These are phyloP conservation scores for Drosophila kepulauana DNA, from an alignment of 1,140 invertebrate species.

Conservation along the genomic window DNA sequence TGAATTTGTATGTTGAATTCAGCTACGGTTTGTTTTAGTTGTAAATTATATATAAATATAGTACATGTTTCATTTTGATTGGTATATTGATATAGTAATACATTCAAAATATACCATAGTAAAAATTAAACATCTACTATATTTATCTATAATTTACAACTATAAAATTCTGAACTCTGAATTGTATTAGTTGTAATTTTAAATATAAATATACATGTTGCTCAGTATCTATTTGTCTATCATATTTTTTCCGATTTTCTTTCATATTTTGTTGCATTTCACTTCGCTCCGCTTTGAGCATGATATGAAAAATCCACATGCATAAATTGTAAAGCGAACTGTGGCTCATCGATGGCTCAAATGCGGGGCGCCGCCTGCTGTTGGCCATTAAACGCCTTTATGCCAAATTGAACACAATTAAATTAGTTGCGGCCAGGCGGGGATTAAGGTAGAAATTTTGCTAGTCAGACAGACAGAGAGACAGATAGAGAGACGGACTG, in stretches of 20 bases:
- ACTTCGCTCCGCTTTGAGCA: constrained; percentile 14
- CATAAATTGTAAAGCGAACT: constrained; percentile 1
- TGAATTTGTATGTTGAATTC: too few species aligned
- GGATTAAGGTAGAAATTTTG: constrained; percentile 74
- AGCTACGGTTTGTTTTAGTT: too few species aligned
- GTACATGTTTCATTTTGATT: too few species aligned
- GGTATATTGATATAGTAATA: too few species aligned
- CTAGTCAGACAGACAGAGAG: constrained; percentile 16
- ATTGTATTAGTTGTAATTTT: too few species aligned
- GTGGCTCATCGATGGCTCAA: neutral
- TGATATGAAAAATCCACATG: constrained; percentile 40
- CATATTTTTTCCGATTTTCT: neutral
- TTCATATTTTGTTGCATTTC: constrained; percentile 10
- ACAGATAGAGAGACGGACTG: neutral
- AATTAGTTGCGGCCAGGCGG: constrained; percentile 77
- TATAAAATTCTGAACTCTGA: too few species aligned
- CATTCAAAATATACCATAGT: too few species aligned
- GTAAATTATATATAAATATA: too few species aligned
- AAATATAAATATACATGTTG: too few species aligned
- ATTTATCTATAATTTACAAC: too few species aligned
- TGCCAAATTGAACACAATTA: constrained; percentile 83
- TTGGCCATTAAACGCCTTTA: constrained; percentile 70
- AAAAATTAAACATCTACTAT: too few species aligned
- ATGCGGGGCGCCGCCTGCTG: constrained; percentile 1
- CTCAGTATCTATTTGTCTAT: neutral